phyloP scores from a whole-genome alignment of 2,888 invertebrate genomes.

The Uropetala carovei region DNA sequence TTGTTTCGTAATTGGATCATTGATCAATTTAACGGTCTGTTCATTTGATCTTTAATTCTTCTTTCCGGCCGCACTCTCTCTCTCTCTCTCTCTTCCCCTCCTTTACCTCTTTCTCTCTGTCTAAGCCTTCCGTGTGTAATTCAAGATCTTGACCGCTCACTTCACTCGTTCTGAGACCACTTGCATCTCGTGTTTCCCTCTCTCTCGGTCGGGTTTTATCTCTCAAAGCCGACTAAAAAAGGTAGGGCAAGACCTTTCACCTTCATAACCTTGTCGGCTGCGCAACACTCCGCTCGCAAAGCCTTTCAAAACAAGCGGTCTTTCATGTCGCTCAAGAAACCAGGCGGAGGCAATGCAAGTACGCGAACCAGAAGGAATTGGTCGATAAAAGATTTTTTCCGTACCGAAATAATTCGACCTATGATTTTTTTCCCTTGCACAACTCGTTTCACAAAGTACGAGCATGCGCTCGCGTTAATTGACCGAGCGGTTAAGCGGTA shows the following conservation, averaged over 20 bases:
- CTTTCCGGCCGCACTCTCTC: background rate
- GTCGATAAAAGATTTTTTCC: constrained; percentile 7
- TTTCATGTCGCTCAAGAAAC: background rate
- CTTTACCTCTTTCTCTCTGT: background rate
- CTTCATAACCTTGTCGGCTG: constrained; percentile 31
- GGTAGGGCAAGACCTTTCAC: constrained; percentile 60
- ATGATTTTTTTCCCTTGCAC: background rate
- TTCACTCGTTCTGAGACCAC: constrained; percentile 43
- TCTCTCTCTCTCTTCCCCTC: background rate
- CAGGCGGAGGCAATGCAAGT: background rate
- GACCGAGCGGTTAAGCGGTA: no score
- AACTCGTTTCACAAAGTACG: no score
- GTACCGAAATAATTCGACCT: background rate
- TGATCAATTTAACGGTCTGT: constrained; percentile 27
- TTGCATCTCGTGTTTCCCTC: constrained; percentile 52
- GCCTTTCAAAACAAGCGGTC: constrained; percentile 54
- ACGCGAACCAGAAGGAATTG: background rate
- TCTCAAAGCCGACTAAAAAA: constrained; percentile 40
- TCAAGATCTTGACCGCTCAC: constrained; percentile 24
- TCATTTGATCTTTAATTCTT: constrained; percentile 24
- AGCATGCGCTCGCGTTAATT: no score
- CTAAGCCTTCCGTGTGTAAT: constrained; percentile 6
- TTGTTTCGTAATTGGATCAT: constrained; percentile 30
- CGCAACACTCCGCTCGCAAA: background rate
- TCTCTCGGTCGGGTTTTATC: constrained; percentile 4